Evolutionary conservation across 2,888 invertebrate genomes (phyloP), one percentile per base, ranked within the genome.

Genomic region (Drosophila anceps): DNA sequence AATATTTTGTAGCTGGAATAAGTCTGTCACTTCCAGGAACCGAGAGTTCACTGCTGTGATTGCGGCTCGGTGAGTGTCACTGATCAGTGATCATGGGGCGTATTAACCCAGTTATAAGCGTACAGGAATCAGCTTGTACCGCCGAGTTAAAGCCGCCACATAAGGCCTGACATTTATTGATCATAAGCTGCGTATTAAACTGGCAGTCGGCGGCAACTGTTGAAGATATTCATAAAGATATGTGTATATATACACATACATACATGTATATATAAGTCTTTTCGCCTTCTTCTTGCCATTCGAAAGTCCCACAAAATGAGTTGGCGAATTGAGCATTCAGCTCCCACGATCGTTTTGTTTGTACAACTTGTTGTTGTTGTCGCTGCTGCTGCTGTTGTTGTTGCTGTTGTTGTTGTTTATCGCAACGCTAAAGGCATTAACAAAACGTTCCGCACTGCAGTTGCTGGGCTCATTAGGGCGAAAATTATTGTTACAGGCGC

Each of bases 181-280:
- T 83, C 86, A 85, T 87, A 87, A 90, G 86, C 86, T 88, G 83
- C 72, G 79, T 76, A 83, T 90, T 90, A 86, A 86, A 84, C 89
- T 74, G 82, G 67, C 79, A 61, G 69, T 50, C 70, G 46, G 55
- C 67, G 67, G 68, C 57, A 58, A 50, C 69, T 50, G 57, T 57
- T 63, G 54, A 72, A 64, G 54, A 81, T 76, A 70, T 76, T 77
- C 72, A 84, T 66, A 78, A 68, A 74, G 68, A 70, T 69, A 29
- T 53, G 27, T 27, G 2, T 37, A 24, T 9, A 24, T 7, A 27
- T 27, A 27, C 10, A 10, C 29, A n/a, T 10, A n/a, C 15, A 46
- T 1, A 44, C 13, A 15, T 24, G 4, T 24, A 24, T 24, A 24
- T 29, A 48, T 48, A 48, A 0, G 4, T 51, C 8, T 68, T 68